Conservation (phyloP, 1,140 invertebrate genomes). For the Theocolax elegans region DNA sequence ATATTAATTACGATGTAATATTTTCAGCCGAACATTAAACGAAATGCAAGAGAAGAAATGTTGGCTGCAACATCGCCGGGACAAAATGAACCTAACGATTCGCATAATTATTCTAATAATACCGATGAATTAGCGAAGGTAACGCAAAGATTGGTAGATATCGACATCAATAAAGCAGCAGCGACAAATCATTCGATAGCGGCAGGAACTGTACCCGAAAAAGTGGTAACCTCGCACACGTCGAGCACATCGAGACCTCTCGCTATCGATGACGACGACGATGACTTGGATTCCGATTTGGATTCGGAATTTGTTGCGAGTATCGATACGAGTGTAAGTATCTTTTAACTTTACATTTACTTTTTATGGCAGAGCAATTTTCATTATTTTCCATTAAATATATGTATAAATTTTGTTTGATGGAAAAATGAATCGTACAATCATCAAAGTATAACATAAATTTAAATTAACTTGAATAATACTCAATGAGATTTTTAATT, state of each 20-base stretch:
- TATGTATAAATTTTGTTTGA: too few relatives aligned
- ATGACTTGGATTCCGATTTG: conserved; percentile 64
- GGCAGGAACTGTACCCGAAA: too few relatives aligned
- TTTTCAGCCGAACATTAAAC: conserved; percentile 76
- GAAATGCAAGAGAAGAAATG: conserved; percentile 82
- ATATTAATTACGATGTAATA: conserved; percentile 7
- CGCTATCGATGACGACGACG: conserved; percentile 55
- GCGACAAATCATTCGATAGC: conserved; percentile 28
- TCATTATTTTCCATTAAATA: conserved; percentile 7
- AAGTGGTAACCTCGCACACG: conserved; percentile 21
- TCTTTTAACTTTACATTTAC: neutral
- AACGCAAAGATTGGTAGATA: conserved; percentile 49
- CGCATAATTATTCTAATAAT: neutral
- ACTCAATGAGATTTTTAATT: too few relatives aligned
- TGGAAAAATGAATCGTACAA: too few relatives aligned
- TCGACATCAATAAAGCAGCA: conserved; percentile 46
- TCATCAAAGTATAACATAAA: too few relatives aligned
- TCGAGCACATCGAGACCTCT: conserved; percentile 56
- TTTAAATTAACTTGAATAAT: too few relatives aligned
- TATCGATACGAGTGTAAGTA: conserved; percentile 73
- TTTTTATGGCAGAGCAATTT: neutral
- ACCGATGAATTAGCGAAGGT: conserved; percentile 30
- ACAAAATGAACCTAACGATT: neutral
- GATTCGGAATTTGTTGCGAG: conserved; percentile 76
- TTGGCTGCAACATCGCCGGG: conserved; percentile 64